Evolutionary conservation across 2,113 vertebrate genomes (phyloP), one percentile per base, ranked within the genome.

Genomic region (Oryzias celebensis): DNA sequence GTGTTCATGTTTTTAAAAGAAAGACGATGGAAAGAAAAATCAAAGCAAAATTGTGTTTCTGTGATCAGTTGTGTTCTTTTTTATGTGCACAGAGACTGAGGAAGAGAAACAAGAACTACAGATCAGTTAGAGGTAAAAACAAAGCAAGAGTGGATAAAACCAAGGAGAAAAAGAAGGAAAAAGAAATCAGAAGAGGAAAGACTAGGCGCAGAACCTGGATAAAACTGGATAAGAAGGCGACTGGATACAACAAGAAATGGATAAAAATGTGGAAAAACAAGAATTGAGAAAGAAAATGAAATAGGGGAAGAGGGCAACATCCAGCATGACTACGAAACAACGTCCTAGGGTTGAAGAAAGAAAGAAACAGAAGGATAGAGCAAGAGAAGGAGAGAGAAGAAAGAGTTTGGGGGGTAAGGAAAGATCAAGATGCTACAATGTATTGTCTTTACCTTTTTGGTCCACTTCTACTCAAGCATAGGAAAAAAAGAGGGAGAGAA

Each of bases 391-490:
- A 83, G 73, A 77, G 54, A 62, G 63, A 80, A 72, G 73, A 74
- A 59, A 55, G 71, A 65, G 60, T 36, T 46, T 17, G 69, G 77
- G 78, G 77, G 75, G 62, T 66, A 85, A 82, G 73, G 85, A 84
- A 81, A 89, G 82, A 83, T 89, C 89, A 90, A 90, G 86, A 90
- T 90, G 91, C 91, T 92, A 90, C 91, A 92, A 87, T 90, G 86
- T 92, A 86, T 85, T 94, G 92, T 92, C 89, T 94, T 96, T 96
- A 96, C 95, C 95, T 96, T 96, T 96, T 94, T 96, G 94, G 91
- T 96, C 95, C 95, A 96, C 95, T 96, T 96, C 95, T 96, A 96
- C 94, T 95, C 94, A 95, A 94, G 94, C 94, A 93, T 95, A 94
- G 94, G 93, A 94, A 94, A 94, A 93, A 93, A 93, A 93, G 84